Evolutionary conservation across 2,113 vertebrate genomes (phyloP), one percentile per base, ranked within the genome.

Genomic region (Phodopus roborovskii): DNA sequence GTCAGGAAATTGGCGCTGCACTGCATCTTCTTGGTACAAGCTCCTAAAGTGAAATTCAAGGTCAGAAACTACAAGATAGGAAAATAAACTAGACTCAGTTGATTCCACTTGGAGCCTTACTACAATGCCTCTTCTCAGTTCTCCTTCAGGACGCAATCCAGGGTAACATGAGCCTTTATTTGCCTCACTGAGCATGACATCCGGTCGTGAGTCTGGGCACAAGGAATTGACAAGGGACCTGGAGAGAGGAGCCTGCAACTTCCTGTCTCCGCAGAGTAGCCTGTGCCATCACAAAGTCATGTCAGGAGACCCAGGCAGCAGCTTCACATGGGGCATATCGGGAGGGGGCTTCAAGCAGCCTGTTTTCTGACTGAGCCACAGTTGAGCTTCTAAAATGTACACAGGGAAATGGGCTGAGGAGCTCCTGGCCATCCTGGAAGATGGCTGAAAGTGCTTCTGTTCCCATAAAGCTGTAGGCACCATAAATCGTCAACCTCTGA

Each of bases 311-410:
- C 36, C 45, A 4, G 53, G 64, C 19, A 56, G 42, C 71, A 42
- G 74, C 0, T 0, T 24, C 66, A 20, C 0, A 0, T 11, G 39
- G 0, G 2, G 53, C n/a, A 16, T 5, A 42, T 16, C 6, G 6
- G 58, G 15, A 42, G 45, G 15, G 0, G 17, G 22, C 66, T 42
- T 42, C 20, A 68, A 1, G 39, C 39, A 10, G 53, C 3, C 36
- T 4, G 5, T 20, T 16, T 42, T 22, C 45, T 20, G 50, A 11
- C 4, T 3, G 24, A n/a, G 68, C 58, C 33, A 24, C 0, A 39
- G 28, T 17, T 36, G 20, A n/a, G 42, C 73, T 53, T 45, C 77
- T 26, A 22, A 90, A 84, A 26, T 7, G 33, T 5, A 11, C 48
- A 45, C 5, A 3, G 39, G 68, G 88, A 36, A 30, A 12, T 30